Conservation (phyloP, 2,888 invertebrate species). For the Bruchidius siliquastri region DNA sequence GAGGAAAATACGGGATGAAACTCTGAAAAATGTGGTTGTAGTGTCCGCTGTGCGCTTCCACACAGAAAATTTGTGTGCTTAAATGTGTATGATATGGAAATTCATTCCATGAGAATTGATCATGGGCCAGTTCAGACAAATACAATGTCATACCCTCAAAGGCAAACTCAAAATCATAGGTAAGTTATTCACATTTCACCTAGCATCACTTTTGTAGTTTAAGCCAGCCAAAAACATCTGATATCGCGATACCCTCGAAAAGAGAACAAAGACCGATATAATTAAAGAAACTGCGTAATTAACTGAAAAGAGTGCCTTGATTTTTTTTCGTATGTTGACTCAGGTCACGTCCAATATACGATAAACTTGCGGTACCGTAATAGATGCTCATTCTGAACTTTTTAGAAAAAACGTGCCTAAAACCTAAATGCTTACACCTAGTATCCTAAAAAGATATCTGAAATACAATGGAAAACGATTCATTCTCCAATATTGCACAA, state of each 20-base stretch:
- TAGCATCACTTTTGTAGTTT: neutral
- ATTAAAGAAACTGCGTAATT: neutral
- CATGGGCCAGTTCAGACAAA: slow-evolving; percentile 48
- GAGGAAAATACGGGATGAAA: slow-evolving; percentile 6
- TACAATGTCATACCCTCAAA: slow-evolving; percentile 48
- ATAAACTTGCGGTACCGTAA: no score
- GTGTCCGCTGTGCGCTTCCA: slow-evolving; percentile 20
- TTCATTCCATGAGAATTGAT: slow-evolving; percentile 48
- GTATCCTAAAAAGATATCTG: no score
- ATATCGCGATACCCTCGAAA: neutral
- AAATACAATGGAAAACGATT: no score
- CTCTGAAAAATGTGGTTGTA: slow-evolving; percentile 15
- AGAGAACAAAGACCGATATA: neutral
- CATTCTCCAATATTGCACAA: no score
- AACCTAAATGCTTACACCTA: no score
- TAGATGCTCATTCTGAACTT: no score
- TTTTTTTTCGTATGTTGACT: neutral
- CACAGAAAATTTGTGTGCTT: slow-evolving; percentile 29
- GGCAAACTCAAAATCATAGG: slow-evolving; percentile 46
- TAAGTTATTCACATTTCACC: slow-evolving; percentile 23
- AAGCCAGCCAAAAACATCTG: neutral
- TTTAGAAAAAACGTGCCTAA: no score
- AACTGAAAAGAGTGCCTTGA: neutral
- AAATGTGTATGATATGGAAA: slow-evolving; percentile 47
- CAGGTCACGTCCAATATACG: neutral